phyloP scores from a whole-genome alignment of 2,797 vertebrate genomes.

The Chaenodraco wilsoni region DNA sequence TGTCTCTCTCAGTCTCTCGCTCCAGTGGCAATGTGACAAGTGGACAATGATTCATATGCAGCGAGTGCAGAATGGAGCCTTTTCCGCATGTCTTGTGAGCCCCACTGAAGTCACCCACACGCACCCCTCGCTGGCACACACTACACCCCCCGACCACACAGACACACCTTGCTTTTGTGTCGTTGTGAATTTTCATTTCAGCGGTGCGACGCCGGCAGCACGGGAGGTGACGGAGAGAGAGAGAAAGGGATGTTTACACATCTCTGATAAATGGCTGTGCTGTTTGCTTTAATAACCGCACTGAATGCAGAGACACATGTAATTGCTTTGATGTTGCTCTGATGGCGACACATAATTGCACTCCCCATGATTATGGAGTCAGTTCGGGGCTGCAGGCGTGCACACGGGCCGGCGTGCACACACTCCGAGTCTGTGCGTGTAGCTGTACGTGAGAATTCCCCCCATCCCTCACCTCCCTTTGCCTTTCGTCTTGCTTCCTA shows the following conservation, averaged over 20 bases:
- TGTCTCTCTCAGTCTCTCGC: constrained; percentile 56
- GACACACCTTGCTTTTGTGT: constrained; percentile 29
- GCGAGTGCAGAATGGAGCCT: constrained; percentile 48
- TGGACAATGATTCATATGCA: constrained; percentile 69
- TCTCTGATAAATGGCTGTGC: constrained; percentile 66
- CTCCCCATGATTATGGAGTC: constrained; percentile 80
- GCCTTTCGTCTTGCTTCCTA: constrained; percentile 74
- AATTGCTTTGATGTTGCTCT: constrained; percentile 84
- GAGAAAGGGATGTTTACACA: constrained; percentile 65
- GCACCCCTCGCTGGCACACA: neutral
- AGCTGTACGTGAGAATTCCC: constrained; percentile 53
- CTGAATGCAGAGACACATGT: constrained; percentile 83
- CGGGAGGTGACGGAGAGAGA: constrained; percentile 26
- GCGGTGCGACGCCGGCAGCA: constrained; percentile 31
- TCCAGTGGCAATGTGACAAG: constrained; percentile 59
- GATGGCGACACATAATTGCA: constrained; percentile 81
- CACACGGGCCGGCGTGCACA: constrained; percentile 26
- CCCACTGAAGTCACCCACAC: constrained; percentile 22
- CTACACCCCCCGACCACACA: neutral
- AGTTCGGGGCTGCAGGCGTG: constrained; percentile 52
- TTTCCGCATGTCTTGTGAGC: constrained; percentile 52
- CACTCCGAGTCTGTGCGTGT: neutral
- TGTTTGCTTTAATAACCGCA: constrained; percentile 81
- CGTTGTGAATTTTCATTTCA: constrained; percentile 37
- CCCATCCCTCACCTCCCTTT: constrained; percentile 69